Evolutionary conservation across 2,888 invertebrate genomes (phyloP).

Genomic region (Endotricha flammealis): DNA sequence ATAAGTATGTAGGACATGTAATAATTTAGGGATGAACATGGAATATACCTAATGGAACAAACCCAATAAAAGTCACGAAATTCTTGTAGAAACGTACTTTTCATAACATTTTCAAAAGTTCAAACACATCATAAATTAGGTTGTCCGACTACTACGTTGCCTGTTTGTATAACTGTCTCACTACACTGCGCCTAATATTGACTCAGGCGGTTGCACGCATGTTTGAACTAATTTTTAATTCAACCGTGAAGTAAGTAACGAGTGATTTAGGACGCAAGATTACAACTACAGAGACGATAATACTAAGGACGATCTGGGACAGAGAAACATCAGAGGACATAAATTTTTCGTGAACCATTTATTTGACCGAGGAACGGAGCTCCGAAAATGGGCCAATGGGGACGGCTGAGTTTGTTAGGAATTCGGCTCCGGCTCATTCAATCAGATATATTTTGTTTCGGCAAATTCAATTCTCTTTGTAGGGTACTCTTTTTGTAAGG

Average conservation of each 20-base stretch:
- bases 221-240: slow-evolving; percentile 53
- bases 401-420: slow-evolving; percentile 29
- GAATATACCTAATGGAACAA: too few relatives aligned
- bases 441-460: slow-evolving; percentile 21
- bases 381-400: slow-evolving; percentile 42
- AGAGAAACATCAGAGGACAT: slow-evolving; percentile 46
- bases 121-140: slow-evolving; percentile 67
- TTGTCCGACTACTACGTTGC: too few relatives aligned
- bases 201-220: slow-evolving; percentile 48
- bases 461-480: slow-evolving; percentile 19
- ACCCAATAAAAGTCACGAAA: too few relatives aligned
- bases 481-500: slow-evolving; percentile 11
- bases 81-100: too few relatives aligned
- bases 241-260: slow-evolving; percentile 18
- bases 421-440: slow-evolving; percentile 20
- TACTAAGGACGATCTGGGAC: slow-evolving; percentile 32
- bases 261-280: slow-evolving; percentile 2
- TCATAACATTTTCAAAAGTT: too few relatives aligned
- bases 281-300: slow-evolving; percentile 15
- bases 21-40: too few relatives aligned
- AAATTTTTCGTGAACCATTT: slow-evolving; percentile 69
- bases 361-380: slow-evolving; percentile 53
- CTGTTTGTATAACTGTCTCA: slow-evolving; percentile 56
- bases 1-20: too few relatives aligned
- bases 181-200: slow-evolving; percentile 50